Evolutionary conservation across 2,888 invertebrate genomes (phyloP).

Genomic region (Stegana nigrithorax): DNA sequence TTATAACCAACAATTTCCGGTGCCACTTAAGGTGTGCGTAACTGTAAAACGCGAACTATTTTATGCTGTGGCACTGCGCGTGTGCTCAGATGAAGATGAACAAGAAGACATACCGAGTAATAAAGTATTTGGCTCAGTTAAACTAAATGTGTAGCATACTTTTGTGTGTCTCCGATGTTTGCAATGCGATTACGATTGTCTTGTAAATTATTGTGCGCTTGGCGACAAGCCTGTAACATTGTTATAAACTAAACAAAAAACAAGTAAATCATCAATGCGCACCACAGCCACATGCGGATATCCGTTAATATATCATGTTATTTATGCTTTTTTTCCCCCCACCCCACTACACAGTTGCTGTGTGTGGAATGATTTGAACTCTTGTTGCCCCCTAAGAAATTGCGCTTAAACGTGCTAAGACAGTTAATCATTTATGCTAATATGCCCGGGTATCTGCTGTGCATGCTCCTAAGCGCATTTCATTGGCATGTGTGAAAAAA

Average conservation of each 20-base stretch:
- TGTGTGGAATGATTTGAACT: too few relatives aligned
- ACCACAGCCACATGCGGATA: constrained; percentile 38
- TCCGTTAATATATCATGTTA: constrained; percentile 47
- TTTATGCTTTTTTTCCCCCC: constrained; percentile 31
- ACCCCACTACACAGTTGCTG: not conserved
- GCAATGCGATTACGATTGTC: not conserved
- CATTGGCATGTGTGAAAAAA: constrained; percentile 25
- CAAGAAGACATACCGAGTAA: too few relatives aligned
- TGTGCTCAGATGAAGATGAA: too few relatives aligned
- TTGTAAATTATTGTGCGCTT: not conserved
- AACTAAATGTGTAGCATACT: constrained; percentile 15
- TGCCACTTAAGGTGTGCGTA: constrained; percentile 14
- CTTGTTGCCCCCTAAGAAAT: not conserved
- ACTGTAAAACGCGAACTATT: constrained; percentile 5
- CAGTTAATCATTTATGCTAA: not conserved
- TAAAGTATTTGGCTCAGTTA: too few relatives aligned
- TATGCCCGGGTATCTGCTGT: not conserved
- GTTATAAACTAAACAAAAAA: constrained; percentile 43
- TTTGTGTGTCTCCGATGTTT: not conserved
- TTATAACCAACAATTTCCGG: constrained; percentile 54
- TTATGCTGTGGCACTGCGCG: not conserved
- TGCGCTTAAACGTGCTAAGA: not conserved
- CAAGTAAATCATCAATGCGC: constrained; percentile 38
- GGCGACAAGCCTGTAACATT: constrained; percentile 1
- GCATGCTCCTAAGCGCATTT: constrained; percentile 18